phyloP scores from a whole-genome alignment of 2,888 invertebrate genomes.

The Notodromas monacha region DNA sequence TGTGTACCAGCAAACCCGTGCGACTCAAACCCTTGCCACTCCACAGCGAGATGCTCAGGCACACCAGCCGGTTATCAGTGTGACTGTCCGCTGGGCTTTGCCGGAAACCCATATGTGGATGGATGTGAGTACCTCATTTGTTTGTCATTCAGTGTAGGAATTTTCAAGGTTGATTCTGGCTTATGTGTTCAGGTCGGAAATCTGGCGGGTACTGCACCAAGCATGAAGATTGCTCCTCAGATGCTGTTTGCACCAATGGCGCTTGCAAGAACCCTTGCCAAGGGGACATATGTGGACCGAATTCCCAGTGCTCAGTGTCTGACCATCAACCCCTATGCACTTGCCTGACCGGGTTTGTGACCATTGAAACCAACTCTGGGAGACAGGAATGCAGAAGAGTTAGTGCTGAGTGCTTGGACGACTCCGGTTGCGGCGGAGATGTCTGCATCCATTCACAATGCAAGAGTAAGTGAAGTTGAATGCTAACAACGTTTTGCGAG shows the following conservation, averaged over 20 bases:
- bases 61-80: conserved; percentile 29
- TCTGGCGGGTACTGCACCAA: conserved; percentile 38
- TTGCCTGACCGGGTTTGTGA: conserved; percentile 39
- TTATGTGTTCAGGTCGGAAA: conserved; percentile 17
- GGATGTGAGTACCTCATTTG: conserved; percentile 24
- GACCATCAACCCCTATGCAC: conserved; percentile 40
- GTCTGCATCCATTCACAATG: conserved; percentile 22
- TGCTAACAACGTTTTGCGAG: not conserved
- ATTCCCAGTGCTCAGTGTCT: conserved; percentile 42
- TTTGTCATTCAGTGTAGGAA: not conserved
- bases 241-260: conserved; percentile 33
- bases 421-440: conserved; percentile 35
- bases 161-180: not conserved
- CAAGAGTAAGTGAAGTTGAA: not conserved
- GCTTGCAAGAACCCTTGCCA: conserved; percentile 49
- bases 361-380: conserved; percentile 24
- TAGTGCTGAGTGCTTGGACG: conserved; percentile 28
- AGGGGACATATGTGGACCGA: conserved; percentile 35
- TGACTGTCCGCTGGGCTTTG: conserved; percentile 35
- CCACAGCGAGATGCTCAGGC: conserved; percentile 36
- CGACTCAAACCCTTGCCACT: conserved; percentile 30
- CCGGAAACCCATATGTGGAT: conserved; percentile 36
- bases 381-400: conserved; percentile 35
- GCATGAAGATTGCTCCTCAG: conserved; percentile 36
- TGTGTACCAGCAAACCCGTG: conserved; percentile 23